Base-by-base conservation (phyloP, 2,888 invertebrate genomes). In the Drosophila meridionalis region DNA sequence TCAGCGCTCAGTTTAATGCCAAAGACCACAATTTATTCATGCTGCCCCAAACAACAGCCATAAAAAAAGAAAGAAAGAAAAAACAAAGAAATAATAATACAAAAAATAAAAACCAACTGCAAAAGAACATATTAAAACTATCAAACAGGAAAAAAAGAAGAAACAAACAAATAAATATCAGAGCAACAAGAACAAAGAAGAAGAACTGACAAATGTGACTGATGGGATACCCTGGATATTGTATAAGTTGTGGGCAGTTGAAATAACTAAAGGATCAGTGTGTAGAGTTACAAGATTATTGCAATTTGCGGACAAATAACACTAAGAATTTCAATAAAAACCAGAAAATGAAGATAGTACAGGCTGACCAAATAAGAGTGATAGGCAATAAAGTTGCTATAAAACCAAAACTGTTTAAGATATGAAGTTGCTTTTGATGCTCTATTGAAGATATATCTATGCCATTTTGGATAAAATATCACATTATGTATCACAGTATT, bases 1-100 rank as follows among this genome's bases (percentile, higher is more conserved):
- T 76, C 68, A 47, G 65, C 75, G 63, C 69, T 69, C 80, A 71
- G 79, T 75, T 78, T 79, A 76, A 79, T 79, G 80, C 80, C 72
- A 68, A 55, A 60, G 72, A 79, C 80, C 78, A 72, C 78, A 80
- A 79, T 80, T 78, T 80, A 78, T 78, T 78, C 72, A 76, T 79
- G 62, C 47, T 63, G 56, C 57, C 67, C 69, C 59, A 63, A 36
- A 28, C 38, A 78, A 66, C 59, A 30, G 53, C 6, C 26, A 36
- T 2, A 38, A 11, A 48, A 32, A 8, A 9, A 8, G 30, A 28
- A 9, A 32, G 12, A 30, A 4, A 2, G 26, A 11, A 45, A 43
- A 45, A 45, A 28, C 12, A 67, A n/a, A 14, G 12, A 42, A 57
- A 38, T 3, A n/a, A 68, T 28, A 69, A 52, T 28, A 52, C 11